Evolutionary conservation across 1,140 invertebrate species (phyloP), one percentile per base, ranked within the genome.

Genomic region (Theocolax elegans): DNA sequence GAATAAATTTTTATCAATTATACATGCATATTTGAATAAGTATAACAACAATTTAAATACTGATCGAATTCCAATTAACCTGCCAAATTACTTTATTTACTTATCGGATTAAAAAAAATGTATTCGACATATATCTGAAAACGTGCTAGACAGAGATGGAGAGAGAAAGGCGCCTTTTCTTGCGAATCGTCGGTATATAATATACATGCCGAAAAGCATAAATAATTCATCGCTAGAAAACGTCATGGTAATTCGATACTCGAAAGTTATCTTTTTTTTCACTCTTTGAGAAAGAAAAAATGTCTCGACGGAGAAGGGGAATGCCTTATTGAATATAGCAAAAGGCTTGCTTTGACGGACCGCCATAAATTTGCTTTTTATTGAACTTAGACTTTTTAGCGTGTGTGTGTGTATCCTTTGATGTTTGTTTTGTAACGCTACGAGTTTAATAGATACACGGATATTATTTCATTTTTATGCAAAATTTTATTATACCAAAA

Each of bases 151-250:
- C n/a, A n/a, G n/a, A n/a, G n/a, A n/a, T n/a, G n/a, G 31, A 35
- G 31, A 35, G 31, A 35, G 10, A 10, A 10, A 35, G 15, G 44
- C n/a, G 15, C 17, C 44, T 48, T 48, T 48, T 42, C 44, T 17
- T 1, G 17, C 44, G 31, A 35, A 35, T 35, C 31, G 10, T 10
- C 31, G 15, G 15, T 25, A 25, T 21, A 49, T 23, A 49, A 44
- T 25, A 25, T 21, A 49, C 13, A 49, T 31, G 60, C 60, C 44
- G 44, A 63, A 48, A 49, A 63, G 67, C 49, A 69, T 63, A 69
- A 69, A 69, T 69, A 69, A 69, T 69, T 69, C 59, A 69, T 63
- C 67, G 67, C 67, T 69, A 63, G 66, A 68, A 60, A 60, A 68
- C 48, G 66, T 56, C 66, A 53, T 68, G 56, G 56, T 68, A 68